Conservation (phyloP, 2,888 invertebrate genomes). For the Neria commutata region DNA sequence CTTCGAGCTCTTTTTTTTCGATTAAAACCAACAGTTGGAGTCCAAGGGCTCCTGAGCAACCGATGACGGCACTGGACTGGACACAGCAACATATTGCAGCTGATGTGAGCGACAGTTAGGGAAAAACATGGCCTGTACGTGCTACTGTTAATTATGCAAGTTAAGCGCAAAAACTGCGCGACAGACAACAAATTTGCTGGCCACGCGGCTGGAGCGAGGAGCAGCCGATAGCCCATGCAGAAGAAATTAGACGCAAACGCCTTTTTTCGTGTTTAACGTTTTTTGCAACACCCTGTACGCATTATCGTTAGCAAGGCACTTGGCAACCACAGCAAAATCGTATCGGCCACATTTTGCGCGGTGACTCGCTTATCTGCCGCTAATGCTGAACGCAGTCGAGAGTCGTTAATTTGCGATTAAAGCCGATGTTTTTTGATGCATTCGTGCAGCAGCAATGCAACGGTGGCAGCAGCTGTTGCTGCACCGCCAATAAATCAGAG, state of each 20-base stretch:
- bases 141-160: conserved; percentile 1
- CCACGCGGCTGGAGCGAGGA: too few species aligned
- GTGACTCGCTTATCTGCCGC: background rate
- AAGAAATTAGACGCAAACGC: background rate
- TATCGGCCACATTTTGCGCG: background rate
- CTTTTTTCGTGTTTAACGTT: background rate
- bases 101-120: too few species aligned
- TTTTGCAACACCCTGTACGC: background rate
- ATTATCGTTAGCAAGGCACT: background rate
- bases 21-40: too few species aligned
- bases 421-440: background rate
- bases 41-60: too few species aligned
- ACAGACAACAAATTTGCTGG: background rate
- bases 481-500: conserved; percentile 5
- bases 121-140: too few species aligned
- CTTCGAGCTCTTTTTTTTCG: too few species aligned
- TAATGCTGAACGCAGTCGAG: background rate
- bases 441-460: background rate
- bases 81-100: too few species aligned
- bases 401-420: conserved; percentile 1
- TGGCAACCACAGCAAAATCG: background rate
- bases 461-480: background rate
- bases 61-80: too few species aligned
- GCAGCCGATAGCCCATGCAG: too few species aligned
- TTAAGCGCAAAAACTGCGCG: background rate